phyloP scores from a whole-genome alignment of 2,113 vertebrate genomes.

The Semnopithecus entellus region DNA sequence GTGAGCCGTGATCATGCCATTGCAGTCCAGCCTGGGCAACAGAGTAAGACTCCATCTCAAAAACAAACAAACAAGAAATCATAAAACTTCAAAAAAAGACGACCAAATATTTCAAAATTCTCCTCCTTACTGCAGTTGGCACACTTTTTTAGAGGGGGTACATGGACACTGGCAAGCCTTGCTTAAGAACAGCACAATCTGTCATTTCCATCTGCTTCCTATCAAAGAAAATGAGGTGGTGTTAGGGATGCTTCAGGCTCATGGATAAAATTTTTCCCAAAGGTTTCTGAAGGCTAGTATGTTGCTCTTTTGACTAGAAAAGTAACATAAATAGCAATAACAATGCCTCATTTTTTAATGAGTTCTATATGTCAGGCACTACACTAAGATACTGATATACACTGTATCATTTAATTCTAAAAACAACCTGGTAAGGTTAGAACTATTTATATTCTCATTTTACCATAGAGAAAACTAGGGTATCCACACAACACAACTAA shows the following conservation, averaged over 20 bases:
- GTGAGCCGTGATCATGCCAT: too few species aligned
- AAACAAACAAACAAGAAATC: neutral
- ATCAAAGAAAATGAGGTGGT: neutral
- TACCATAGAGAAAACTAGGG: neutral
- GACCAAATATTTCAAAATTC: neutral
- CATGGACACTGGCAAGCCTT: neutral
- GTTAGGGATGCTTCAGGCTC: neutral
- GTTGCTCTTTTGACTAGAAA: neutral
- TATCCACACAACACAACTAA: neutral
- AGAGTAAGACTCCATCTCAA: too few species aligned
- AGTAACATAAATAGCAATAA: neutral
- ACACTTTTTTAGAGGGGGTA: neutral
- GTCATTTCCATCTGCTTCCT: constrained; percentile 44
- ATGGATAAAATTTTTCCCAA: neutral
- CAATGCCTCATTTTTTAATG: neutral
- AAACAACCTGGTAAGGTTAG: neutral
- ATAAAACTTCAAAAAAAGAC: constrained; percentile 29
- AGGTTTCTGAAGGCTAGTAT: neutral
- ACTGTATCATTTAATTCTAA: neutral
- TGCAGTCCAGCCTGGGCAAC: too few species aligned
- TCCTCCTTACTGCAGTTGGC: neutral
- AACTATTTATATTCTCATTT: constrained; percentile 6
- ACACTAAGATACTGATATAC: neutral
- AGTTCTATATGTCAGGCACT: neutral
- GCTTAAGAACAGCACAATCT: neutral